Base-by-base conservation (phyloP, 2,888 invertebrate genomes). In the Schrankia costaestrigalis region DNA sequence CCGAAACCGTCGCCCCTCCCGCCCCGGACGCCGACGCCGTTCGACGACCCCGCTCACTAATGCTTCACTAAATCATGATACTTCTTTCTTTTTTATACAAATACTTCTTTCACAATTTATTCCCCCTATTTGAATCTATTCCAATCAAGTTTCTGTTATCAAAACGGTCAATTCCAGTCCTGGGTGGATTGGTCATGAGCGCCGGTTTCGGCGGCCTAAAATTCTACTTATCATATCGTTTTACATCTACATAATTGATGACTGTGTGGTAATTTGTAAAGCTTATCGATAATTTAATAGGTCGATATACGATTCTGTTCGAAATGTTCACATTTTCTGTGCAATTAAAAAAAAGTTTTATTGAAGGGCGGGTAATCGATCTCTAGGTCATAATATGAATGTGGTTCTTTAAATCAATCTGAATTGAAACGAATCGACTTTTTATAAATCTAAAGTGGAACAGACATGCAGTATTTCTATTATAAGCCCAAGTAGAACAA, bases 1-100 rank as follows among this genome's bases (percentile, higher is more conserved):
- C 83, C 84, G 79, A 79, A 83, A 81, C 80, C 74, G 74, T 70
- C 79, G 78, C 83, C 82, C 85, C 82, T 81, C 81, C 83, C 84
- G 79, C 74, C 76, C 77, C 81, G 79, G 78, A 76, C 80, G 79
- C 78, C 81, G 80, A 73, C 83, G 77, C 76, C 68, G 73, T 82
- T 78, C 85, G 81, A 81, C 85, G 85, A 84, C 85, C 85, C 84
- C 83, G 69, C 72, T 62, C 58, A 57, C 72, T 72, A 72, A 71
- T 73, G 69, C 73, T 67, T 66, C 62, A 61, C 74, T 71, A 60
- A 68, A 71, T 71, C 71, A 62, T 71, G 69, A 65, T 64, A 61
- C 60, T 64, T 48, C 56, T 65, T n/a, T 63, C 41, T 58, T 53
- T 62, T 51, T 44, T 39, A 42, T 41, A n/a, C n/a, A n/a, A n/a